phyloP scores from a whole-genome alignment of 2,888 invertebrate species.

The Thera britannica region DNA sequence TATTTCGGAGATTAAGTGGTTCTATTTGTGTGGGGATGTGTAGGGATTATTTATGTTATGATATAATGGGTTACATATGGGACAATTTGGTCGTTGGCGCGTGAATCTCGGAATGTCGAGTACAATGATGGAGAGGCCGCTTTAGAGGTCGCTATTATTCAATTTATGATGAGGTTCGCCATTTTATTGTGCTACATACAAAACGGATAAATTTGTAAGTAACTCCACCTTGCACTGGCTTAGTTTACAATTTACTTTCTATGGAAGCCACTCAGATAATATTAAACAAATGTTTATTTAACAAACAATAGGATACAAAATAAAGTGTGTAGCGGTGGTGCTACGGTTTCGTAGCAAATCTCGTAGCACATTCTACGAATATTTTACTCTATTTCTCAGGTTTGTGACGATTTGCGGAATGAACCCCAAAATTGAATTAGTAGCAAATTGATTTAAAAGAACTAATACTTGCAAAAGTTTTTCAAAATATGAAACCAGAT shows the following conservation, averaged over 20 bases:
- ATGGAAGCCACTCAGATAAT: no score
- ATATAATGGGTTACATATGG: slow-evolving; percentile 41
- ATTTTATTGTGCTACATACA: not conserved
- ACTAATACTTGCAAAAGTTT: not conserved
- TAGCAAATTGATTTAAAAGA: no score
- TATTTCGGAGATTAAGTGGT: slow-evolving; percentile 59
- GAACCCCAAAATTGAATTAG: no score
- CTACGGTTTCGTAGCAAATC: not conserved
- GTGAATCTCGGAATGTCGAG: slow-evolving; percentile 24
- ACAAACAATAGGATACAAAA: no score
- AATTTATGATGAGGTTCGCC: not conserved
- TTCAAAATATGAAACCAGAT: not conserved
- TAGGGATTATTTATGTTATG: slow-evolving; percentile 49
- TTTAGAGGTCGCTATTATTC: slow-evolving; percentile 13
- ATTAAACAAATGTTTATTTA: no score
- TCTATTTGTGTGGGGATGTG: slow-evolving; percentile 49
- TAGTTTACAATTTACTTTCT: no score
- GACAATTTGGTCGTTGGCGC: slow-evolving; percentile 31
- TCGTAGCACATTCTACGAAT: not conserved
- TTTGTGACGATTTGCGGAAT: no score
- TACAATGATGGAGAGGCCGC: slow-evolving; percentile 14
- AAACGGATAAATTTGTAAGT: no score
- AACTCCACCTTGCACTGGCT: no score
- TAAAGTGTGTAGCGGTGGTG: not conserved
- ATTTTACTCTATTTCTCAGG: no score